A percentile compares a stretch with the other conserved stretches of the same genome.
Evolutionary conservation across 1,140 invertebrate genomes (phyloP).

Genomic region (Cydia pomonella): DNA sequence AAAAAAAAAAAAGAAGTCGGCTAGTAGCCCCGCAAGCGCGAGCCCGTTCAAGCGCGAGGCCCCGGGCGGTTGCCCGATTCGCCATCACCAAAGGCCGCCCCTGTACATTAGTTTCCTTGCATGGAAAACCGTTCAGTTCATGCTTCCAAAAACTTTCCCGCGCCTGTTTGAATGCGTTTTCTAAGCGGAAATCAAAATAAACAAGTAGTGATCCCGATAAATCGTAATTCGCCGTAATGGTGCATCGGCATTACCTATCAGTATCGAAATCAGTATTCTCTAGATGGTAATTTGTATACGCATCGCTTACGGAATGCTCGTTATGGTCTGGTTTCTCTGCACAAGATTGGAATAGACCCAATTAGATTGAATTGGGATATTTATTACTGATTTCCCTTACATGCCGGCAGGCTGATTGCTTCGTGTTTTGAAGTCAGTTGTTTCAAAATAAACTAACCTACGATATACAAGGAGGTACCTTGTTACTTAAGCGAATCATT

Average conservation of each 20-base stretch:
- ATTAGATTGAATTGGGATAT: constrained; percentile 32
- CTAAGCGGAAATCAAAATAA: constrained; percentile 50
- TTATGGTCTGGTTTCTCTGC: constrained; percentile 19
- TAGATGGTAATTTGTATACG: constrained; percentile 55
- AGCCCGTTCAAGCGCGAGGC: too few relatives aligned
- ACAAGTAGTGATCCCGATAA: constrained; percentile 57
- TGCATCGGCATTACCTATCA: constrained; percentile 39
- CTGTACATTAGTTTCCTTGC: neutral
- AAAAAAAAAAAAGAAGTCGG: too few relatives aligned
- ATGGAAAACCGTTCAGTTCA: neutral
- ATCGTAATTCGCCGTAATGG: constrained; percentile 64
- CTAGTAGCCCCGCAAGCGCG: too few relatives aligned
- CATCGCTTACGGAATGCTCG: constrained; percentile 25
- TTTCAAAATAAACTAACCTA: constrained; percentile 6
- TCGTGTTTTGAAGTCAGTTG: constrained; percentile 15
- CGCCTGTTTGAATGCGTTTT: constrained; percentile 34
- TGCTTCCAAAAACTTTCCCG: constrained; percentile 27
- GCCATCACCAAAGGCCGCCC: too few relatives aligned
- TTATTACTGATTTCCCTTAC: constrained; percentile 28
- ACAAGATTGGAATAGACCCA: constrained; percentile 24
- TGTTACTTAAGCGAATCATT: neutral
- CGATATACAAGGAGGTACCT: neutral
- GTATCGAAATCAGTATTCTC: constrained; percentile 40
- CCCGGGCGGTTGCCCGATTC: too few relatives aligned
- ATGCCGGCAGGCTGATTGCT: constrained; percentile 27